Base-by-base conservation (phyloP, 2,797 vertebrate species). In the Australoheros facetus region DNA sequence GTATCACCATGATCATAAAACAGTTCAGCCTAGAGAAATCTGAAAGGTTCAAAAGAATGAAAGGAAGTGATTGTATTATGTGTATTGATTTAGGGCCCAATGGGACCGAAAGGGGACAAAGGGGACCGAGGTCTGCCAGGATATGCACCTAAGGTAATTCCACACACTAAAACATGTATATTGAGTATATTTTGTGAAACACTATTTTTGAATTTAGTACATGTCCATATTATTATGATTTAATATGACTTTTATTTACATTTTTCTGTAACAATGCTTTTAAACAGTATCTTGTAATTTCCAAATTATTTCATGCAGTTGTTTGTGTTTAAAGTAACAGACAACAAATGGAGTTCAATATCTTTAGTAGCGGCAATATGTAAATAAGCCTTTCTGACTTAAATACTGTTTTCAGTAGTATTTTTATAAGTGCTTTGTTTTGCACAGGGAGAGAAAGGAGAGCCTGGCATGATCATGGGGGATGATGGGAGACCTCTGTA, bases 371-470 rank as follows among this genome's bases (percentile, higher is more conserved):
- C 16, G 1, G 1, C 39, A 48, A 48, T 48, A 66, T 66, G 28
- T 66, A 48, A 28, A 28, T 66, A 48, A 28, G 17, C 4, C 9
- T 21, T 0, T 28, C 16, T 66, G 39, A 66, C 62, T 48, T 30
- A 12, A 48, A 66, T 66, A 66, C 62, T 28, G 39, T 66, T 66
- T 66, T 23, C 23, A 48, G 62, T 7, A 28, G 39, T 66, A 23
- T 74, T 9, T 69, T 3, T 53, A 6, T 59, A n/a, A n/a, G 4
- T 71, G 2, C 16, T 5, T 16, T 23, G 13, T 82, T 83, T 23
- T 66, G 10, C 78, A 73, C 83, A 99, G 98, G 98, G 98, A 0
- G 92, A 97, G 81, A 99, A 98, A 83, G 98, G 98, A 26, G 98
- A 99, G 21, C 96, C 97, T 0, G 97, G 97, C 0, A 21, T 95